Evolutionary conservation across 2,888 invertebrate species (phyloP), one percentile per base, ranked within the genome.

Genomic region (Cheilosia scutellata): DNA sequence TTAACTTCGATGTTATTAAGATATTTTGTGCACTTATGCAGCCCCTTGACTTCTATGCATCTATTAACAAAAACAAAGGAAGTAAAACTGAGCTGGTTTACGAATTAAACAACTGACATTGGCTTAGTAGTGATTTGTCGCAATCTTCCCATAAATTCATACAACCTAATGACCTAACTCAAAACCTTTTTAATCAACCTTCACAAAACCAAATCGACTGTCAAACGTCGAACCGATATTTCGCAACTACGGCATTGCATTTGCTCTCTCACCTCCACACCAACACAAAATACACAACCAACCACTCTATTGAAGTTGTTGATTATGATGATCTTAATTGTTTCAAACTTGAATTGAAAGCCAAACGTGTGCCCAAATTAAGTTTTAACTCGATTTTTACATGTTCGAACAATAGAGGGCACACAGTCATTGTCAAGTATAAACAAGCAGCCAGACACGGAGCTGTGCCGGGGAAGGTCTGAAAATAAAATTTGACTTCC

Each of bases 181-280:
- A 44, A 71, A 40, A 83, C 66, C 71, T 77, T 65, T 70, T 62
- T 29, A 42, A 47, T 53, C 37, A 44, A 57, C 83, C 83, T 79
- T 84, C 70, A 55, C 2, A 13, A 4, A 78, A 16, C 68, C 79
- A 79, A 79, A 70, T 79, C 44, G 58, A 53, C 74, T 79, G 79
- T 84, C 83, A 84, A 84, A 84, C 62, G 74, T 68, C 72, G 63
- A 78, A 74, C 79, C 70, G 44, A 47, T 58, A 84, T 84, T 84
- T 79, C 83, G 58, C 79, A 84, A 84, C 47, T 75, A 37, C 74
- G 83, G 70, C 75, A 84, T 84, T 84, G 51, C 65, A 53, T 51
- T 79, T 79, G 47, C 57, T 63, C 74, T 55, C 55, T 47, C 66
- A 42, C 40, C 31, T 25, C 1, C 33, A 65, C 31, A 44, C 33